These are phyloP conservation scores for Acronicta alni DNA, from an alignment of 2,888 invertebrate genomes.

Conservation along the genomic window DNA sequence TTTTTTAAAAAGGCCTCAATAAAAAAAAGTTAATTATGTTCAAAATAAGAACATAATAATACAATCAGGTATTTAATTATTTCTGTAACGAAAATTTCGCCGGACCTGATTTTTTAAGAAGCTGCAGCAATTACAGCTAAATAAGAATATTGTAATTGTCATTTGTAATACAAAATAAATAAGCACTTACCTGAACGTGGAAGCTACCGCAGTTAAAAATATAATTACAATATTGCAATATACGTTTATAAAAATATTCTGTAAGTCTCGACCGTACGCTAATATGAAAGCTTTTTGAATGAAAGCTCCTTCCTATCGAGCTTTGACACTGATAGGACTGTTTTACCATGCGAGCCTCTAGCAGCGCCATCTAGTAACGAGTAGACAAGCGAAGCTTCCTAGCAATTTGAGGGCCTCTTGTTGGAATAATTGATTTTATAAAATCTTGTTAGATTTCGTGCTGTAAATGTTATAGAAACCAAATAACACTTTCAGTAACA, in stretches of 20 bases:
- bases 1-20: no score
- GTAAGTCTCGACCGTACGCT: constrained; percentile 45
- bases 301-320: constrained; percentile 56
- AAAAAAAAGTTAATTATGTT: no score
- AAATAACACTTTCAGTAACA: background rate
- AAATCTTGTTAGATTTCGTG: constrained; percentile 14
- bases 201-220: constrained; percentile 9
- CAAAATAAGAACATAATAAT: no score
- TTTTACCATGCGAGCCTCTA: constrained; percentile 44
- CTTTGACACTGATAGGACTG: constrained; percentile 46
- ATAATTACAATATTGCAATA: background rate
- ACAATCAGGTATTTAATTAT: no score
- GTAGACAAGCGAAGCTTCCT: constrained; percentile 58
- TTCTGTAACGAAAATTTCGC: no score
- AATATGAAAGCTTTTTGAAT: constrained; percentile 58
- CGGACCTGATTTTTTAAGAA: no score
- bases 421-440: constrained; percentile 16
- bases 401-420: constrained; percentile 23
- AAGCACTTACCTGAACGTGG: constrained; percentile 34
- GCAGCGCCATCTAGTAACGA: constrained; percentile 72
- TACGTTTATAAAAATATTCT: constrained; percentile 15
- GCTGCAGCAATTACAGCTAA: no score
- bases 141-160: no score
- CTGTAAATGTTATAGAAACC: background rate
- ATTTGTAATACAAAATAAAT: no score